phyloP scores from a whole-genome alignment of 2,113 vertebrate species.

The Kryptolebias marmoratus region DNA sequence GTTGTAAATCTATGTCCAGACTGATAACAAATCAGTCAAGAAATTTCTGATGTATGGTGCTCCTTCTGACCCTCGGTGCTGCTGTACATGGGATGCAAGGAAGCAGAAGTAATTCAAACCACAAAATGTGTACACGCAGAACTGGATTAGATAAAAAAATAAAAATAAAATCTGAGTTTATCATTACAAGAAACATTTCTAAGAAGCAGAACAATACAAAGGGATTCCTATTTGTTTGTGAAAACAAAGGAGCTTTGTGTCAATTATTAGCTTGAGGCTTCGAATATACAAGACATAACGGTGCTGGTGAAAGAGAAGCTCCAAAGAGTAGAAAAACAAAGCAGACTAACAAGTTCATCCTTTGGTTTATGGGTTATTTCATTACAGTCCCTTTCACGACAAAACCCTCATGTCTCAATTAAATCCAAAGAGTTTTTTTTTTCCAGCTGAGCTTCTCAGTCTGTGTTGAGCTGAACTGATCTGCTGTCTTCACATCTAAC shows the following conservation, averaged over 20 bases:
- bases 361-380: slow-evolving; percentile 19
- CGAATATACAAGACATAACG: slow-evolving; percentile 23
- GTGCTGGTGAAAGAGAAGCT: slow-evolving; percentile 52
- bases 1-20: slow-evolving; percentile 61
- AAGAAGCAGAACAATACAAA: slow-evolving; percentile 25
- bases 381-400: slow-evolving; percentile 15
- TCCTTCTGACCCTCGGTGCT: slow-evolving; percentile 40
- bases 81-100: slow-evolving; percentile 15
- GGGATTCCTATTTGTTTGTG: slow-evolving; percentile 52
- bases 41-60: slow-evolving; percentile 63
- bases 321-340: slow-evolving; percentile 24
- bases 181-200: slow-evolving; percentile 33
- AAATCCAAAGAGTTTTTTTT: slow-evolving; percentile 21
- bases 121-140: slow-evolving; percentile 7
- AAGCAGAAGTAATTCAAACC: slow-evolving; percentile 13
- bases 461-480: neutral
- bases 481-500: slow-evolving; percentile 27
- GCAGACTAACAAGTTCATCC: slow-evolving; percentile 38
- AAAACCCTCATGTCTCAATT: slow-evolving; percentile 20
- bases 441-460: neutral
- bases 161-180: slow-evolving; percentile 8
- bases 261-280: slow-evolving; percentile 33
- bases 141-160: neutral
- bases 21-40: slow-evolving; percentile 64
- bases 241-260: slow-evolving; percentile 46